A percentile compares a stretch with the other conserved stretches of the same genome.
Conservation (phyloP, 1,140 invertebrate genomes). For the Popillia japonica region DNA sequence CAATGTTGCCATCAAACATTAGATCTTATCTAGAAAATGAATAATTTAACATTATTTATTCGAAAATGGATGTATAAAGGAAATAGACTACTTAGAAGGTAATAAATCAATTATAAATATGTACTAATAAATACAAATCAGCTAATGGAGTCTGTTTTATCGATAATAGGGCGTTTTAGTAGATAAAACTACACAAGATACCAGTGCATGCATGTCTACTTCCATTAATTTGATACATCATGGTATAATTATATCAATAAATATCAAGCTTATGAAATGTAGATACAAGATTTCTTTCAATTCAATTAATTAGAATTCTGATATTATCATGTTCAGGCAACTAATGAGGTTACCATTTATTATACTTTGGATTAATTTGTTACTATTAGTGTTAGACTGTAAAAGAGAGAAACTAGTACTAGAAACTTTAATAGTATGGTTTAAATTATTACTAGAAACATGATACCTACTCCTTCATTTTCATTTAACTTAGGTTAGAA, state of each 20-base stretch:
- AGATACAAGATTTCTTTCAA: too few species aligned
- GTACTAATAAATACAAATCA: conserved; percentile 24
- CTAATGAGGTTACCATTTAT: too few species aligned
- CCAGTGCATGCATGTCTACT: neutral
- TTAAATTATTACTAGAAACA: too few species aligned
- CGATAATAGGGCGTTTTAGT: neutral
- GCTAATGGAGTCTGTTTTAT: neutral
- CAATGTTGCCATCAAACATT: neutral
- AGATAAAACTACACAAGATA: neutral
- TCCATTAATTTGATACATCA: neutral
- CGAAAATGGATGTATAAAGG: neutral
- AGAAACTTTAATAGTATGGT: too few species aligned
- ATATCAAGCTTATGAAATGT: neutral
- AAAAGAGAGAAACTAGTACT: too few species aligned
- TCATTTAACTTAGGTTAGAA: too few species aligned
- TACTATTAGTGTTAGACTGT: too few species aligned
- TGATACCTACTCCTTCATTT: too few species aligned
- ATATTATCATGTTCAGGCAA: too few species aligned
- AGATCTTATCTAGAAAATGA: neutral
- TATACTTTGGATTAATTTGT: too few species aligned
- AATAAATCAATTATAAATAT: conserved; percentile 7
- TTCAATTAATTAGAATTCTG: too few species aligned
- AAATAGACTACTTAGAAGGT: neutral
- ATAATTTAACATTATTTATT: neutral
- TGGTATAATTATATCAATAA: neutral